Evolutionary conservation across 1,140 invertebrate genomes (phyloP).

Genomic region (Eriocheir sinensis): DNA sequence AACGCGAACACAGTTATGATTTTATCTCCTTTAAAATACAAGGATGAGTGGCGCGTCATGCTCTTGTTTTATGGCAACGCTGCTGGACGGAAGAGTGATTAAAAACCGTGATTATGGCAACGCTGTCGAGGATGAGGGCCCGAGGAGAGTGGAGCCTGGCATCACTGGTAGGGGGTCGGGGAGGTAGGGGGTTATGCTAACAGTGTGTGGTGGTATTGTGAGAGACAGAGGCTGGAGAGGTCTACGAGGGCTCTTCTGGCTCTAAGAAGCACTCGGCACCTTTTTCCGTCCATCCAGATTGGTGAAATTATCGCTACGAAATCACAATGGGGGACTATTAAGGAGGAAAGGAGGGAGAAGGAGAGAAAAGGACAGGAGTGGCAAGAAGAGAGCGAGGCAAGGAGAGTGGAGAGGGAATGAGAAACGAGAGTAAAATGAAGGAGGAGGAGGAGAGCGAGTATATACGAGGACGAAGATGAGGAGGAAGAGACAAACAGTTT

Average conservation of each 20-base stretch:
- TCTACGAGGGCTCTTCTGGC: neutral
- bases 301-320: conserved; percentile 52
- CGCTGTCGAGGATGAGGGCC: neutral
- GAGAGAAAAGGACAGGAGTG: no score
- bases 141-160: neutral
- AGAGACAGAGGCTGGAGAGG: neutral
- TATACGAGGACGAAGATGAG: neutral
- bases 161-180: neutral
- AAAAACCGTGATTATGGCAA: conserved; percentile 25
- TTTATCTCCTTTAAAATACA: neutral
- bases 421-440: neutral
- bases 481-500: neutral
- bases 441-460: neutral
- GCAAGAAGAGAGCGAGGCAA: neutral
- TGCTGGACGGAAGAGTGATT: neutral
- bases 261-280: conserved; percentile 56
- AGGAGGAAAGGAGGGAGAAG: neutral
- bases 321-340: conserved; percentile 35
- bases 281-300: conserved; percentile 45
- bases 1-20: neutral
- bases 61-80: neutral
- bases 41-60: neutral
- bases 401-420: neutral
- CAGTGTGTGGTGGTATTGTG: neutral
- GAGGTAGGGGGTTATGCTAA: neutral